Conservation (phyloP, 64 coral and sea anemone genomes). For the Pocillopora verrucosa region DNA sequence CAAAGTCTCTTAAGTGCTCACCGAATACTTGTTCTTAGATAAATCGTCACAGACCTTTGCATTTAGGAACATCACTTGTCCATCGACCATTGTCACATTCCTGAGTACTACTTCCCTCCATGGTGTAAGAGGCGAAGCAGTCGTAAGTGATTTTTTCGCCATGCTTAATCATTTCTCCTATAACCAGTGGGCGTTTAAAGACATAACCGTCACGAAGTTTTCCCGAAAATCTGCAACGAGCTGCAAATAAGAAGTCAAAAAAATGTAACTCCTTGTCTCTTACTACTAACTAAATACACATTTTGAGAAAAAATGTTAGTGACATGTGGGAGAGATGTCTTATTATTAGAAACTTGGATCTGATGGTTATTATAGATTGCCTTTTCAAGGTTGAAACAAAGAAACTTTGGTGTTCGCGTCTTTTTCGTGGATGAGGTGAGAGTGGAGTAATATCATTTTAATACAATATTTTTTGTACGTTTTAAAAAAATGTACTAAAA, state of each 20-base stretch:
- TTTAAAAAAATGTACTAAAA: too few species aligned
- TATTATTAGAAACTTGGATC: too few species aligned
- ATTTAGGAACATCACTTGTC: conserved; percentile 4
- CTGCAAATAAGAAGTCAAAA: not conserved
- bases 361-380: too few species aligned
- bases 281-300: not conserved
- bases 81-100: conserved; percentile 33
- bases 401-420: too few species aligned
- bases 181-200: not conserved
- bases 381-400: too few species aligned
- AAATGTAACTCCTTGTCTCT: not conserved
- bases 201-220: not conserved
- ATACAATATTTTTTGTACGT: too few species aligned
- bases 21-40: not conserved
- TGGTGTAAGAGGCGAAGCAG: not conserved
- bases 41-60: not conserved
- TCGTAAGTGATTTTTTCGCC: conserved; percentile 27
- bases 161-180: conserved; percentile 1
- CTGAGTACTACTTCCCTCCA: not conserved
- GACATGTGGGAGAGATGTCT: not conserved
- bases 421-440: too few species aligned
- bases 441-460: too few species aligned
- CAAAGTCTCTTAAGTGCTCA: too few species aligned
- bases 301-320: not conserved
- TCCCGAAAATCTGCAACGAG: conserved; percentile 8